A percentile compares a stretch with the other conserved stretches of the same genome.
Evolutionary conservation across 2,797 vertebrate species (phyloP).

Genomic region (Trachops cirrhosus): DNA sequence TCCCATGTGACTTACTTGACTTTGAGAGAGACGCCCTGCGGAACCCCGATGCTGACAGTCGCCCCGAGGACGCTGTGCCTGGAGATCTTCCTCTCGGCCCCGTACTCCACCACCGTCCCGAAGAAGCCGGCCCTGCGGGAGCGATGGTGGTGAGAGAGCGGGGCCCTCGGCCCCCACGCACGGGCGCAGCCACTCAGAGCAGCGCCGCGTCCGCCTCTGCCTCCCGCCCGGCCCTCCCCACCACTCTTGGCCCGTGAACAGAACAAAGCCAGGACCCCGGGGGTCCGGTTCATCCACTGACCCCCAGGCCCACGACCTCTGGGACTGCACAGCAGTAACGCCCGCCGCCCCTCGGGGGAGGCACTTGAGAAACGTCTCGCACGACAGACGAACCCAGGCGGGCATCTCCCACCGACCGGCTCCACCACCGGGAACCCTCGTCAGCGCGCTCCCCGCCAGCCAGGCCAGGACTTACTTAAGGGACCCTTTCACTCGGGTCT

Average conservation of each 20-base stretch:
- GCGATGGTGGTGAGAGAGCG: neutral
- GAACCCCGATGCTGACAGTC: conserved; percentile 94
- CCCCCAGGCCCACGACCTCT: accelerated
- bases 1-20: conserved; percentile 90
- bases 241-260: accelerated
- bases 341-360: neutral
- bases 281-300: neutral
- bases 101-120: conserved; percentile 96
- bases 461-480: conserved; percentile 89
- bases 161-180: neutral
- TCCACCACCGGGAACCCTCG: neutral
- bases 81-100: conserved; percentile 98
- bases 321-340: neutral
- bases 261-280: neutral
- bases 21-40: conserved; percentile 97
- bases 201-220: neutral
- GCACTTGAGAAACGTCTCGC: neutral
- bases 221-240: too few relatives aligned
- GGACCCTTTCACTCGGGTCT: conserved; percentile 97
- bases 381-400: accelerated
- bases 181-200: neutral
- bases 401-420: accelerated
- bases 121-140: conserved; percentile 95
- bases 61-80: conserved; percentile 96
- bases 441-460: neutral